These are phyloP conservation scores for Gambusia yucatana DNA, from an alignment of 2,797 vertebrate species.

Conservation along the genomic window DNA sequence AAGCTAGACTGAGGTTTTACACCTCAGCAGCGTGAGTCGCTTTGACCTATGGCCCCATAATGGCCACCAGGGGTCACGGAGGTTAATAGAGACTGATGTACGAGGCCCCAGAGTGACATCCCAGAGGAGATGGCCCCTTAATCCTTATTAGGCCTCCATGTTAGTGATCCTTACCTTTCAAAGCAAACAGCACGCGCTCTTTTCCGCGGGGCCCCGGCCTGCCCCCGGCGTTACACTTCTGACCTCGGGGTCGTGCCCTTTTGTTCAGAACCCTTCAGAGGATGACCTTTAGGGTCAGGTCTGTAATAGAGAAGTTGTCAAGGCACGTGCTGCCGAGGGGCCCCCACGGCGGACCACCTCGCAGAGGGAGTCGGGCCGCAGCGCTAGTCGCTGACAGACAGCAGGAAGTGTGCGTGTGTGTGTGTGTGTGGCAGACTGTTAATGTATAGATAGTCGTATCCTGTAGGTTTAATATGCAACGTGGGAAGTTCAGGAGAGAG, in stretches of 20 bases:
- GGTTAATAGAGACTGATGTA: constrained; percentile 84
- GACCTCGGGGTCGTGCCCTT: constrained; percentile 93
- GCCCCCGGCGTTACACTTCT: constrained; percentile 90
- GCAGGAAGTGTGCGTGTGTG: background rate
- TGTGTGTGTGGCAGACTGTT: constrained; percentile 28
- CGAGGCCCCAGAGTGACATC: constrained; percentile 82
- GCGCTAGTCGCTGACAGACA: constrained; percentile 32
- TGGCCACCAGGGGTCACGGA: constrained; percentile 73
- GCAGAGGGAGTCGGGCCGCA: constrained; percentile 50
- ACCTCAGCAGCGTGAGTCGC: constrained; percentile 46
- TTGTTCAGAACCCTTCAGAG: constrained; percentile 93
- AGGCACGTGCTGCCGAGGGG: constrained; percentile 87
- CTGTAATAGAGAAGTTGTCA: constrained; percentile 93
- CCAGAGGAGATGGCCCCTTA: constrained; percentile 92
- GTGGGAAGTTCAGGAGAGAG: constrained; percentile 8
- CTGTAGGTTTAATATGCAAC: constrained; percentile 19
- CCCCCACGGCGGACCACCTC: constrained; percentile 77
- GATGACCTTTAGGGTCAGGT: constrained; percentile 87
- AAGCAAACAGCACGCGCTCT: constrained; percentile 91
- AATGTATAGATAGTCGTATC: constrained; percentile 37
- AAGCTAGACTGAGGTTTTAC: constrained; percentile 43
- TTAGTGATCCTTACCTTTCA: constrained; percentile 94
- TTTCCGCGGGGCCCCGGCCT: constrained; percentile 85
- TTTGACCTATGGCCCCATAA: constrained; percentile 71
- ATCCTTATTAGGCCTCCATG: constrained; percentile 97